These are phyloP conservation scores for Polypedilum pembai DNA, from an alignment of 1,140 invertebrate species.

Conservation along the genomic window DNA sequence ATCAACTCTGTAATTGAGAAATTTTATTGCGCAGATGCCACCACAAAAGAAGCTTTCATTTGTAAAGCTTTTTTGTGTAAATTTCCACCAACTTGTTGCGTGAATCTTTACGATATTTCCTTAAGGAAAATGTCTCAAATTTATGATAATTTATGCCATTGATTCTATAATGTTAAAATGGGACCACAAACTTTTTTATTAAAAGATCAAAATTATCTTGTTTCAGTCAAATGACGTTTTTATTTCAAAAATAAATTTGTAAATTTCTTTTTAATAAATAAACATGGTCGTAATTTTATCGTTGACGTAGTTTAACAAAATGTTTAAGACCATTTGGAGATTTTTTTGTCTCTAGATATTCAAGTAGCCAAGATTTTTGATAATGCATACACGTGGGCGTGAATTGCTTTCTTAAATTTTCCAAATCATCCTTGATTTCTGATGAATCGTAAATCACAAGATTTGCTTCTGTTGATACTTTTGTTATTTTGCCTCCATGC, in stretches of 20 bases:
- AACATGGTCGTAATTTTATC: background rate
- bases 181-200: no score
- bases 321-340: background rate
- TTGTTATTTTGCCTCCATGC: background rate
- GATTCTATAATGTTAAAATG: no score
- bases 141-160: no score
- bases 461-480: background rate
- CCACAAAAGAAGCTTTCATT: background rate
- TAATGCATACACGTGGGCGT: background rate
- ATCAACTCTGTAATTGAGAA: background rate
- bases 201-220: no score
- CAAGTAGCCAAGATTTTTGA: background rate
- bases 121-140: background rate
- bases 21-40: background rate
- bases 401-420: background rate
- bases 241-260: no score
- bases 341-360: background rate
- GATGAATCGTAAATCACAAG: background rate
- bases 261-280: no score
- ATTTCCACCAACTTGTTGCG: background rate
- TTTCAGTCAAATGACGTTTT: no score
- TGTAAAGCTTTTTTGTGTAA: background rate
- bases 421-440: background rate
- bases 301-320: background rate
- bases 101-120: background rate